Conservation (phyloP, 2,797 vertebrate genomes). For the Brachymystax lenok region DNA sequence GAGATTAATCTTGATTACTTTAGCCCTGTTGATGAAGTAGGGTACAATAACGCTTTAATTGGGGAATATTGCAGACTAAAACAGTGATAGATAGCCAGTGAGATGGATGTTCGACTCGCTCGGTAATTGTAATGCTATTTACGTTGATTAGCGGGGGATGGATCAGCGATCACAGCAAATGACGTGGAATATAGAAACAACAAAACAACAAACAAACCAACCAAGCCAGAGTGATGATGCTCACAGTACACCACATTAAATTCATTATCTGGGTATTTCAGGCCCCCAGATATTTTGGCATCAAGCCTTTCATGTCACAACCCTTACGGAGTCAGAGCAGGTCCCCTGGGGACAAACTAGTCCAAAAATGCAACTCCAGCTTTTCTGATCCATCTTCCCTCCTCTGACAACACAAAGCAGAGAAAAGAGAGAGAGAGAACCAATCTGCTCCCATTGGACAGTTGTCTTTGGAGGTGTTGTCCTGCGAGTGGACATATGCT, state of each 20-base stretch:
- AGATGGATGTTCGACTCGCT: slow-evolving; percentile 79
- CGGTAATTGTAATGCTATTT: slow-evolving; percentile 79
- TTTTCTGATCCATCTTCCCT: slow-evolving; percentile 70
- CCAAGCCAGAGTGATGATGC: slow-evolving; percentile 46
- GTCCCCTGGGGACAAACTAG: slow-evolving; percentile 53
- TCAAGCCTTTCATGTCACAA: slow-evolving; percentile 59
- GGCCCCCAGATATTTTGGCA: slow-evolving; percentile 41
- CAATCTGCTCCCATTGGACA: slow-evolving; percentile 64
- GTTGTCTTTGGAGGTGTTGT: slow-evolving; percentile 71
- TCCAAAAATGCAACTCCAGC: slow-evolving; percentile 74
- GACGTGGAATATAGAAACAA: slow-evolving; percentile 54
- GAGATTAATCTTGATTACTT: slow-evolving; percentile 99
- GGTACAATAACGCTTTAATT: slow-evolving; percentile 86
- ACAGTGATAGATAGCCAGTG: slow-evolving; percentile 78
- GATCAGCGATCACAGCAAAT: slow-evolving; percentile 69
- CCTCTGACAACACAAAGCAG: slow-evolving; percentile 26
- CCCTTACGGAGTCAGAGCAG: slow-evolving; percentile 42
- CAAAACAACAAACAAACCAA: slow-evolving; percentile 39
- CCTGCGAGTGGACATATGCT: slow-evolving; percentile 74
- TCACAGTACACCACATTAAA: slow-evolving; percentile 10
- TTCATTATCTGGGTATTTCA: slow-evolving; percentile 61
- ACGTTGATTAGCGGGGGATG: slow-evolving; percentile 75
- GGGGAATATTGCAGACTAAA: slow-evolving; percentile 82
- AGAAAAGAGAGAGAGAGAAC: slow-evolving; percentile 45
- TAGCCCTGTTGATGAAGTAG: slow-evolving; percentile 90